Evolutionary conservation across 2,113 vertebrate species (phyloP).

Genomic region (Gallinago paraguaiae): DNA sequence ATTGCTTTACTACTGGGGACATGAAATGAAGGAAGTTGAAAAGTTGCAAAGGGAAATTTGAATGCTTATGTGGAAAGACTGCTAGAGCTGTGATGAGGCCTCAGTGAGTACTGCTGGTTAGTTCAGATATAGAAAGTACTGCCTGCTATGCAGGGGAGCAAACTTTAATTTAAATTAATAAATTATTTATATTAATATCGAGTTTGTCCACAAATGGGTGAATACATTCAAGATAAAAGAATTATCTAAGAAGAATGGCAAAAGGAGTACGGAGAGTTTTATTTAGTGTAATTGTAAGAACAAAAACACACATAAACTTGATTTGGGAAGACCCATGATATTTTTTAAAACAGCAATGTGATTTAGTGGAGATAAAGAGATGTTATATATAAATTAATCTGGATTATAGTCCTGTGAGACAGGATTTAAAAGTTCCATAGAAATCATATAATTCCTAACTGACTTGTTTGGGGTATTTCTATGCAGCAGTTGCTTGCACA

Average conservation of each 20-base stretch:
- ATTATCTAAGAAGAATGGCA: background rate
- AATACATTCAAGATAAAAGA: background rate
- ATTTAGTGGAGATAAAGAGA: background rate
- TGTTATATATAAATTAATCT: constrained; percentile 1
- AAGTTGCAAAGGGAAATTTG: background rate
- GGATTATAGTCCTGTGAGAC: background rate
- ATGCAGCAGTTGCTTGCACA: background rate
- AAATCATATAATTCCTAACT: background rate
- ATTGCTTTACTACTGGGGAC: background rate
- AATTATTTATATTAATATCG: background rate
- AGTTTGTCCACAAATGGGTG: background rate
- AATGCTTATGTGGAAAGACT: background rate
- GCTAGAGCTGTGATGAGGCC: background rate
- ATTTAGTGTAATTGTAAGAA: background rate
- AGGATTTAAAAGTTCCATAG: background rate
- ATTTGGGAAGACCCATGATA: background rate
- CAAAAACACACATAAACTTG: background rate
- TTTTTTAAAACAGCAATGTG: constrained; percentile 19
- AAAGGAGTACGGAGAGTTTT: background rate
- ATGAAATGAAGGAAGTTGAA: background rate
- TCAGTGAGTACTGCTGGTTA: background rate
- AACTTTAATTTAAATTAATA: background rate
- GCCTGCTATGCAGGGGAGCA: background rate
- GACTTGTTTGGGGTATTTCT: background rate
- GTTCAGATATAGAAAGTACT: background rate